phyloP scores from a whole-genome alignment of 2,797 vertebrate species.

The Scyliorhinus canicula region DNA sequence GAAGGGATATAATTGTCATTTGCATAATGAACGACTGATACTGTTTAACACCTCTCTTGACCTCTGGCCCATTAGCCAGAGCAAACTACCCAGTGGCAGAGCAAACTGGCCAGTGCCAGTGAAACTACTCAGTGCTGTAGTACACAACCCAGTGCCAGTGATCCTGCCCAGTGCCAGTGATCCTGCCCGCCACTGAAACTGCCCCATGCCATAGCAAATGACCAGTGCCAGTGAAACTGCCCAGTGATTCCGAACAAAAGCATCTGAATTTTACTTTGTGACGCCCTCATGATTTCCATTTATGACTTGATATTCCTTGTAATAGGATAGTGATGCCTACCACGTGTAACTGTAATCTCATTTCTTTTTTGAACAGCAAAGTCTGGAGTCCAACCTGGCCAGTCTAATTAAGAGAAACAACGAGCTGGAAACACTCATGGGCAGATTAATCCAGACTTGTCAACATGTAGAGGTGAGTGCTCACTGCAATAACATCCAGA shows the following conservation, averaged over 20 bases:
- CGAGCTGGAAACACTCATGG: conserved; percentile 93
- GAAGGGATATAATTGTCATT: neutral
- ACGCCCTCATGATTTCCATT: conserved; percentile 41
- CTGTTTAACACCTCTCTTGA: neutral
- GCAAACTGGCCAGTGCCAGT: too few relatives aligned
- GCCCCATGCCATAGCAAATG: too few relatives aligned
- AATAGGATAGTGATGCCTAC: conserved; percentile 48
- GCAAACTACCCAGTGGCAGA: too few relatives aligned
- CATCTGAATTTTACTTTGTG: conserved; percentile 1
- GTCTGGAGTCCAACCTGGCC: conserved; percentile 89
- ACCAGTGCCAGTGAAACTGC: neutral
- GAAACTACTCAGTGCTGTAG: too few relatives aligned
- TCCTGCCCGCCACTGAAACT: too few relatives aligned
- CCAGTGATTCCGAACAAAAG: neutral
- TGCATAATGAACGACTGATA: neutral
- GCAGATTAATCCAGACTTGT: conserved; percentile 96
- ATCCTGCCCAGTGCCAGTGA: too few relatives aligned
- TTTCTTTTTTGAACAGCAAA: conserved; percentile 71
- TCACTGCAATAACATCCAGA: neutral
- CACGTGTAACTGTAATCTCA: conserved; percentile 35
- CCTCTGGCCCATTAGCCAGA: neutral
- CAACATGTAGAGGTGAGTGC: conserved; percentile 91
- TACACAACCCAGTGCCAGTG: too few relatives aligned
- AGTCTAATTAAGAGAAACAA: conserved; percentile 97
- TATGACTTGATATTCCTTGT: conserved; percentile 43